These are phyloP conservation scores for Heteropelma amictum DNA, from an alignment of 2,888 invertebrate genomes.

Conservation along the genomic window DNA sequence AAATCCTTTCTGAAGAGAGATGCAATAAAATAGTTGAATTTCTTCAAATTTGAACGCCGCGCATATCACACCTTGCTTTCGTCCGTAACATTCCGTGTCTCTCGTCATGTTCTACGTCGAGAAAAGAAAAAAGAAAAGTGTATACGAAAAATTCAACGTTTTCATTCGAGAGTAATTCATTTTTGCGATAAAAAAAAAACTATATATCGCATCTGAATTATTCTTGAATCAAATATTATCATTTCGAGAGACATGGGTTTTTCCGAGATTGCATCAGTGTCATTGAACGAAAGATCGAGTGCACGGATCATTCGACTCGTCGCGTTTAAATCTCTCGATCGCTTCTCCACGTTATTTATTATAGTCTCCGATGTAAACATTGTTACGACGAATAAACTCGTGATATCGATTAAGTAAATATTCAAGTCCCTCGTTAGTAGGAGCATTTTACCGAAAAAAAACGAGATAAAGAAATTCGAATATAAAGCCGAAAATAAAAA, in stretches of 20 bases:
- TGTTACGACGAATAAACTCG: constrained; percentile 14
- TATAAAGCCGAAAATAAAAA: constrained; percentile 18
- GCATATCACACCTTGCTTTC: neutral
- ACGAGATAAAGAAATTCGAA: neutral
- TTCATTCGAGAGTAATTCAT: neutral
- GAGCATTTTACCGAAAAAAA: constrained; percentile 25
- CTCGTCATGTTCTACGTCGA: neutral
- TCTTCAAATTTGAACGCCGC: neutral
- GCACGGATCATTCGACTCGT: neutral
- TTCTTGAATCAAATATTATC: neutral
- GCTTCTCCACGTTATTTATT: constrained; percentile 29
- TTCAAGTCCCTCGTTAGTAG: neutral
- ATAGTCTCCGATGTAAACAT: constrained; percentile 17
- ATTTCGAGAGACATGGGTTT: neutral
- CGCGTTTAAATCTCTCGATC: constrained; percentile 23
- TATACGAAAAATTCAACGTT: too few species aligned
- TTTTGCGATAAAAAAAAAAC: neutral
- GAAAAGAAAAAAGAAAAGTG: too few species aligned
- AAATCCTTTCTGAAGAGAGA: neutral
- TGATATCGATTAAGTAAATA: constrained; percentile 19
- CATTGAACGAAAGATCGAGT: neutral
- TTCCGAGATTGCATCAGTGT: neutral
- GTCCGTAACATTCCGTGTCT: neutral
- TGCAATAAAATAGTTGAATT: neutral
- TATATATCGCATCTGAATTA: neutral